A percentile compares a stretch with the other conserved stretches of the same genome.
Evolutionary conservation across 1,140 invertebrate species (phyloP).

Genomic region (Daktulosphaira vitifoliae): DNA sequence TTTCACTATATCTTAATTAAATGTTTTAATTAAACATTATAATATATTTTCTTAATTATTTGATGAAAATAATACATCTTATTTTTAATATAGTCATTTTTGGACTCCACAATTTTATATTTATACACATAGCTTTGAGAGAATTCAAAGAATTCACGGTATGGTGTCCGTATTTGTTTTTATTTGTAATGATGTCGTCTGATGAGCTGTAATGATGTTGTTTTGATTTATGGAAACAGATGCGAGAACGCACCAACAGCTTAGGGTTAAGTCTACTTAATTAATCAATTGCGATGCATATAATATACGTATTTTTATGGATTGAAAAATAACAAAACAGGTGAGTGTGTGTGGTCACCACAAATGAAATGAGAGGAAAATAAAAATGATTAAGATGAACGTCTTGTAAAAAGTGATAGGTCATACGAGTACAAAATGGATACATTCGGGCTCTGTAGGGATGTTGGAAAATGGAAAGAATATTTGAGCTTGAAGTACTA

Average conservation of each 20-base stretch:
- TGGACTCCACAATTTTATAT: too few species aligned
- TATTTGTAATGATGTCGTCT: conserved; percentile 25
- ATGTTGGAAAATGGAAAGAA: neutral
- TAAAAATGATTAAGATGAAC: neutral
- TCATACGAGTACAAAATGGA: neutral
- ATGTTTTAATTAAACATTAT: too few species aligned
- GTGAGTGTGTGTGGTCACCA: neutral
- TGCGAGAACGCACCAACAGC: neutral
- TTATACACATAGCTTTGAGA: too few species aligned
- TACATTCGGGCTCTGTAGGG: neutral
- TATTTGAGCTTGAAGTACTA: too few species aligned
- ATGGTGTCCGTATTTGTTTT: conserved; percentile 27
- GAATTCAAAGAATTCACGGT: conserved; percentile 16
- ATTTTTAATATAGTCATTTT: too few species aligned
- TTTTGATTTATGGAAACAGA: conserved; percentile 9
- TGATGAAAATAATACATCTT: too few species aligned
- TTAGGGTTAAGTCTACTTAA: conserved; percentile 14
- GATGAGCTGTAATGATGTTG: conserved; percentile 25
- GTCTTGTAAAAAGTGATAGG: neutral
- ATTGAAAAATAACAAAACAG: neutral
- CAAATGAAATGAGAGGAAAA: neutral
- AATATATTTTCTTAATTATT: too few species aligned
- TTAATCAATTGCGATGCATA: conserved; percentile 1
- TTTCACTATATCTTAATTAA: too few species aligned
- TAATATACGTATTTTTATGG: neutral